Percentiles rank a stretch among this genome's conserved stretches.
These are phyloP conservation scores for Heliconius hermathena DNA, from an alignment of 1,140 invertebrate species.

Conservation along the genomic window DNA sequence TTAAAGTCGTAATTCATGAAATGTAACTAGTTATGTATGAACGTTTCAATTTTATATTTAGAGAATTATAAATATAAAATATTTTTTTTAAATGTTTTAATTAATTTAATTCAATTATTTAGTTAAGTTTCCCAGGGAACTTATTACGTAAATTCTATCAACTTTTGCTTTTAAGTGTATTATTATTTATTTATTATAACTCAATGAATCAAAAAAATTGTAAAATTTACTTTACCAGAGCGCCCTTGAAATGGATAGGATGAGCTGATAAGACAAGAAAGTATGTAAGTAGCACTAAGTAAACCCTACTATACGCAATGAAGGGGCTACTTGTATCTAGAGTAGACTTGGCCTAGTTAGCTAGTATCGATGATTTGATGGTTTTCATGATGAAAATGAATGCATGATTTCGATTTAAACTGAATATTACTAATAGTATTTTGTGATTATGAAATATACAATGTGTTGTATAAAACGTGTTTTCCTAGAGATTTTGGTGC, in stretches of 20 bases:
- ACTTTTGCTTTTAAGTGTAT: no score
- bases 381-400: not conserved
- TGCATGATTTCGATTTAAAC: not conserved
- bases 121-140: no score
- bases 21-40: no score
- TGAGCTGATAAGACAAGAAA: conserved; percentile 15
- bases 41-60: no score
- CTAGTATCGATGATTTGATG: not conserved
- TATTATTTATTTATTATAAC: no score
- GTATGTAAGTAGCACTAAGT: conserved; percentile 6
- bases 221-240: not conserved
- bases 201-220: no score
- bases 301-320: conserved; percentile 4
- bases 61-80: no score
- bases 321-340: conserved; percentile 2
- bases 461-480: no score
- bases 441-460: not conserved
- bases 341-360: conserved; percentile 14
- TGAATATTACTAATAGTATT: not conserved
- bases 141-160: no score
- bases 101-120: no score
- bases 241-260: not conserved
- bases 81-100: no score
- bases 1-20: not conserved
- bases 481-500: no score